Evolutionary conservation across 1,140 invertebrate species (phyloP).

Genomic region (Mya arenaria): DNA sequence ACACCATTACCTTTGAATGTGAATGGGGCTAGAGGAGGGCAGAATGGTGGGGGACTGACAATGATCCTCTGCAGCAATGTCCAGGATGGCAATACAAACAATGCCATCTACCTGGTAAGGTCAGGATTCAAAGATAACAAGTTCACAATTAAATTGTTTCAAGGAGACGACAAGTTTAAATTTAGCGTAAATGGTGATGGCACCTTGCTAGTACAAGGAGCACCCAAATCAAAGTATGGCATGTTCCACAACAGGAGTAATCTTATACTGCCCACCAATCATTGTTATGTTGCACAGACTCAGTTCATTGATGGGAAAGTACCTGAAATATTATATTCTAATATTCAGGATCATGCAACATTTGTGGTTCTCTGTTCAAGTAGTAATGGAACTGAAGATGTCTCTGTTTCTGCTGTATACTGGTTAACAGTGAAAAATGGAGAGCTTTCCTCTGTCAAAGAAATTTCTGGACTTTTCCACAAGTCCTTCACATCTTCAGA

Average conservation of each 20-base stretch:
- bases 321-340: slow-evolving; percentile 31
- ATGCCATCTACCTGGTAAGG: slow-evolving; percentile 60
- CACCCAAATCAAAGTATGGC: slow-evolving; percentile 44
- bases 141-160: slow-evolving; percentile 46
- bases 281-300: slow-evolving; percentile 20
- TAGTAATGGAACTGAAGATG: slow-evolving; percentile 64
- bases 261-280: background rate
- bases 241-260: slow-evolving; percentile 65
- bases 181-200: slow-evolving; percentile 45
- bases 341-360: slow-evolving; percentile 31
- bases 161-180: slow-evolving; percentile 67
- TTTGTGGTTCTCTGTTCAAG: slow-evolving; percentile 68
- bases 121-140: slow-evolving; percentile 61
- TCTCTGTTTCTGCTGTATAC: slow-evolving; percentile 62
- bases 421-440: slow-evolving; percentile 31
- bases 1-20: slow-evolving; percentile 50
- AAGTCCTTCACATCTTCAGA: slow-evolving; percentile 50
- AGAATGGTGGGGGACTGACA: slow-evolving; percentile 54
- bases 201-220: slow-evolving; percentile 50
- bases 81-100: background rate
- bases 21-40: slow-evolving; percentile 49
- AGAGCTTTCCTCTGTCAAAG: background rate
- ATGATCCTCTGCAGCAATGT: slow-evolving; percentile 60
- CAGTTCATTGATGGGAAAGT: slow-evolving; percentile 55
- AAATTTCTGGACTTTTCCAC: slow-evolving; percentile 42